Base-by-base conservation (phyloP, 1,140 invertebrate species). In the Drosophila auraria region DNA sequence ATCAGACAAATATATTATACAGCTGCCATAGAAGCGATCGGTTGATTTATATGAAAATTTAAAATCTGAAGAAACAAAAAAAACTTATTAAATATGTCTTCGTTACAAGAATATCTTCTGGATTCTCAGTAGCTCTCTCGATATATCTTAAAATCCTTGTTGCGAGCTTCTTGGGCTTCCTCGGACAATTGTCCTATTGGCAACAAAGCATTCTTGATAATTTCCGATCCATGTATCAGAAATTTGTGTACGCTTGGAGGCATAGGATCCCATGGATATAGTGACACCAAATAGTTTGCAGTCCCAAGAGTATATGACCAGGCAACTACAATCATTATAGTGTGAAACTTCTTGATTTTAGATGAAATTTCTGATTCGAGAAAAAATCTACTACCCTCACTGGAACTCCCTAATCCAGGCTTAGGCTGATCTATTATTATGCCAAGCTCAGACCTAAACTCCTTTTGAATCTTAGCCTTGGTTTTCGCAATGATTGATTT, bases 101-200 rank as follows among this genome's bases (percentile, higher is more conserved):
- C n/a, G n/a, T n/a, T n/a, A n/a, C n/a, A n/a, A n/a, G n/a, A n/a
- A n/a, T n/a, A n/a, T n/a, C n/a, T n/a, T n/a, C n/a, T n/a, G n/a
- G n/a, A n/a, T n/a, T n/a, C n/a, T n/a, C n/a, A n/a, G n/a, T n/a
- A n/a, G n/a, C n/a, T n/a, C n/a, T n/a, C n/a, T n/a, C n/a, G n/a
- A n/a, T n/a, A n/a, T n/a, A n/a, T n/a, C n/a, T n/a, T n/a, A n/a
- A n/a, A n/a, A n/a, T n/a, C n/a, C n/a, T n/a, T n/a, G n/a, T n/a
- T n/a, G n/a, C n/a, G n/a, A n/a, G 57, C 57, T 33, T 59, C 57
- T 45, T 38, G 38, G 8, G 40, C 42, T 45, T 59, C 57, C 17
- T 59, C 57, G 2, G 57, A 59, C n/a, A 59, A 40, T 20, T 59
- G 40, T 27, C 20, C 57, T 27, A 59, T 59, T 17, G 57, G 44